Evolutionary conservation across 2,888 invertebrate species (phyloP), one percentile per base, ranked within the genome.

Genomic region (Aleiodes testaceus): DNA sequence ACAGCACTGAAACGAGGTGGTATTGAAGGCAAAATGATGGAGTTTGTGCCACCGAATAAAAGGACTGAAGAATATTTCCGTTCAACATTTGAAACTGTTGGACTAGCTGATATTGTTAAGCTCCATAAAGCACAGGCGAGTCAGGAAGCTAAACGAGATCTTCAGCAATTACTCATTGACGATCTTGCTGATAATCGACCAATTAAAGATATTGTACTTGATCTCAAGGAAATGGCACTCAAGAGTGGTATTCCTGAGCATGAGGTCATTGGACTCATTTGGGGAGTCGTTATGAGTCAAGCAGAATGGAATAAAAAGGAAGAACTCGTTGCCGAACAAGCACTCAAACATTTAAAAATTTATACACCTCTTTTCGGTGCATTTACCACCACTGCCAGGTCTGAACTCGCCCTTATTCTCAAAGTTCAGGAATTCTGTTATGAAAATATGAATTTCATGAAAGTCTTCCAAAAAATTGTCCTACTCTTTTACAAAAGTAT

Each of bases 271-370:
- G 92, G 93, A 82, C 91, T 96, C 88, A 92, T 97, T 82, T 98
- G 98, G 98, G 93, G 92, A 79, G 96, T 96, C 77, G 93, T 98
- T 81, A 98, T 98, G 98, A 93, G 94, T 67, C 93, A 95, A 82
- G 95, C 96, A 73, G 98, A 98, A 89, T 98, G 98, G 98, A 98
- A 97, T 89, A 98, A 98, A 89, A 98, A 98, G 87, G 98, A 98
- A 82, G 98, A 98, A 88, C 89, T 98, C 81, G 92, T 98, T 77
- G 96, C 97, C 64, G 98, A 98, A 85, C 98, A 98, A 89, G 97
- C 98, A 66, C 92, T 96, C 66, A 95, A 95, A 88, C 96, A 96
- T 89, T 91, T 94, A 84, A 95, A 96, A 82, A 92, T 92, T 82
- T 97, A 95, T 89, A 94, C 96, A 78, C 92, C 93, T 73, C 89